Evolutionary conservation across 2,113 vertebrate species (phyloP).

Genomic region (Bujurquina vittata): DNA sequence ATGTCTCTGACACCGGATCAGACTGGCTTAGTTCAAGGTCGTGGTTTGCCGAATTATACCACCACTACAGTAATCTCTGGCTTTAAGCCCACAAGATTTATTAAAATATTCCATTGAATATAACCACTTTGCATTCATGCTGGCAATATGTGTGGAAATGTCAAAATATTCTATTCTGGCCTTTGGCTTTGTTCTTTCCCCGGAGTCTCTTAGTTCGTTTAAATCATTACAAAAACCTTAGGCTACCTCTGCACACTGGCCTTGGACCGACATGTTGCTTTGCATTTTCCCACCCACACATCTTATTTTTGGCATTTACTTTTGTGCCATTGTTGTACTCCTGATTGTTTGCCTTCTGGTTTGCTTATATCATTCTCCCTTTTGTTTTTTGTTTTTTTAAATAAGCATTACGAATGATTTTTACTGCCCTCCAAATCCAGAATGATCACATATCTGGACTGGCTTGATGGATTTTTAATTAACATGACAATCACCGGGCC

Average conservation of each 20-base stretch:
- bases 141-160: constrained; percentile 57
- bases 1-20: constrained; percentile 64
- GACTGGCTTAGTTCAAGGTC: constrained; percentile 67
- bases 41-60: constrained; percentile 57
- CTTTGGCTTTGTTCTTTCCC: constrained; percentile 59
- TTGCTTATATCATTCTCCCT: constrained; percentile 8
- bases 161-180: constrained; percentile 65
- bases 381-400: constrained; percentile 18
- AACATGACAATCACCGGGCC: not conserved
- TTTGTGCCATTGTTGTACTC: not conserved
- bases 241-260: constrained; percentile 51
- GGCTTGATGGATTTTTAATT: constrained; percentile 7
- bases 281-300: constrained; percentile 34
- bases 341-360: constrained; percentile 39
- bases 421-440: not conserved
- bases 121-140: constrained; percentile 53
- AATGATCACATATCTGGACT: not conserved
- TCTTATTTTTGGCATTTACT: constrained; percentile 37
- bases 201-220: constrained; percentile 37
- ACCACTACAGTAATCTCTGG: constrained; percentile 53
- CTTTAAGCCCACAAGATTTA: constrained; percentile 56
- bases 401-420: not conserved
- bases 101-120: constrained; percentile 54
- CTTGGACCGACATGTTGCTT: constrained; percentile 41
- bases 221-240: constrained; percentile 58